Conservation (phyloP, 2,888 invertebrate genomes). For the Osedax fenrisi region DNA sequence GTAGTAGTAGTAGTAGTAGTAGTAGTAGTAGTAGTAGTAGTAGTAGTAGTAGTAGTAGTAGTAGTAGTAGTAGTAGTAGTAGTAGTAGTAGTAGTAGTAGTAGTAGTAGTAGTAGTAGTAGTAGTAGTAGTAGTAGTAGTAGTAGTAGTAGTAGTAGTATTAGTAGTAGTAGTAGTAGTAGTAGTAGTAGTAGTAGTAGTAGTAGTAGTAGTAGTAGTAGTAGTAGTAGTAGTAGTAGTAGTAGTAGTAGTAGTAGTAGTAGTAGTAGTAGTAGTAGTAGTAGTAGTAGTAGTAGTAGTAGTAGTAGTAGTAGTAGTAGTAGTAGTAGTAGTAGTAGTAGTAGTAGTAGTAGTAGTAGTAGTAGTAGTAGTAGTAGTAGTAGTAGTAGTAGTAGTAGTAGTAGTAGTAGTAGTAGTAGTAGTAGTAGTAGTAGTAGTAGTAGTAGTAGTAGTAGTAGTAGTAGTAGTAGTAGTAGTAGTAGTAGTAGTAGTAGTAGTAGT, state of each 20-base stretch:
- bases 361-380: neutral
- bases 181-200: neutral
- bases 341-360: neutral
- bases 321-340: neutral
- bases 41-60: neutral
- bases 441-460: neutral
- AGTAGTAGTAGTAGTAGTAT: neutral
- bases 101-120: neutral
- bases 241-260: neutral
- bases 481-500: slow-evolving; percentile 17
- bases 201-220: neutral
- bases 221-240: neutral
- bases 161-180: neutral
- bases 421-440: neutral
- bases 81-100: neutral
- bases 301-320: neutral
- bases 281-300: neutral
- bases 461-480: slow-evolving; percentile 18
- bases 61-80: neutral
- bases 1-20: slow-evolving; percentile 1
- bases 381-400: neutral
- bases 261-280: neutral
- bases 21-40: slow-evolving; percentile 8
- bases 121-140: neutral
- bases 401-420: neutral